Evolutionary conservation across 2,113 vertebrate genomes (phyloP).

Genomic region (Spilogale gracilis): DNA sequence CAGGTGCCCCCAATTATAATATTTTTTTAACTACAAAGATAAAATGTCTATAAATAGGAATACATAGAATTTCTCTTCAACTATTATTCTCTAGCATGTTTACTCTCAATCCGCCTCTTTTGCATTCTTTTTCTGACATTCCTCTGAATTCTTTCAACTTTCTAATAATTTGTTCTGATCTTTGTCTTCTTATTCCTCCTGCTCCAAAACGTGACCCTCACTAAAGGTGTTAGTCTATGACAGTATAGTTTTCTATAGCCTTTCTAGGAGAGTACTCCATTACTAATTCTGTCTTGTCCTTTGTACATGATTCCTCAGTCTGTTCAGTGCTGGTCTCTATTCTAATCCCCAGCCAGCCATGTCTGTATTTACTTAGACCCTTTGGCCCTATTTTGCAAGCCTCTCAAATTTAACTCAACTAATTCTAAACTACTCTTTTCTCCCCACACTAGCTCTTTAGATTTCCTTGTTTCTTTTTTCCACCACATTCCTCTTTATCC

Average conservation of each 20-base stretch:
- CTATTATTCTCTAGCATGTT: background rate
- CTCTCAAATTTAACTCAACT: background rate
- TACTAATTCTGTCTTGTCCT: background rate
- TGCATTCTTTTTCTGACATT: background rate
- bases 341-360: background rate
- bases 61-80: background rate
- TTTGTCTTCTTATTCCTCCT: background rate
- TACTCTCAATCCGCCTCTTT: background rate
- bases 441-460: background rate
- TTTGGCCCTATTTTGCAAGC: background rate
- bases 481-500: background rate
- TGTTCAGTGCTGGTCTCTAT: background rate
- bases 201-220: background rate
- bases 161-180: background rate
- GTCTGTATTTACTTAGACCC: background rate
- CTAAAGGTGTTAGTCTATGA: background rate
- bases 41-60: background rate
- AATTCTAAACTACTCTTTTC: background rate
- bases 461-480: background rate
- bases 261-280: background rate
- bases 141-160: conserved; percentile 27
- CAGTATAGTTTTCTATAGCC: background rate
- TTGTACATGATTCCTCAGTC: background rate
- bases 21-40: background rate
- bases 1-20: background rate